Evolutionary conservation across 2,888 invertebrate species (phyloP).

Genomic region (Cyclophora albipunctata): DNA sequence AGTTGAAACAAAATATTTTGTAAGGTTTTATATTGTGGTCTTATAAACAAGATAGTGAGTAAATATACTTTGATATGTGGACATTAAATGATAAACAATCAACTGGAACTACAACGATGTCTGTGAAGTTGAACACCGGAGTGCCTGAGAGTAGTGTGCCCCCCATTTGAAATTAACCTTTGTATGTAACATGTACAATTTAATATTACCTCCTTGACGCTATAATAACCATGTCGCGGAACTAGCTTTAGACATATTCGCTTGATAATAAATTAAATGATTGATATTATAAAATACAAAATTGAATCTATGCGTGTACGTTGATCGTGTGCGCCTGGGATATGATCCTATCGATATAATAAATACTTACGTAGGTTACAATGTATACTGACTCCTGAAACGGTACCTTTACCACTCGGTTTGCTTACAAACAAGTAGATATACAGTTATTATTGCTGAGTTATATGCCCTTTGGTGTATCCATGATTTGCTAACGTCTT

Average conservation of each 20-base stretch:
- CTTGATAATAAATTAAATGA: conserved; percentile 13
- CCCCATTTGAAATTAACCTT: conserved; percentile 18
- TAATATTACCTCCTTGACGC: conserved; percentile 17
- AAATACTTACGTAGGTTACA: conserved; percentile 7
- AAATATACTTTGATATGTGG: too few relatives aligned
- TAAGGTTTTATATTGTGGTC: neutral
- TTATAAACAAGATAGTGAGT: neutral
- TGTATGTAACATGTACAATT: conserved; percentile 16
- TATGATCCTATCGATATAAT: conserved; percentile 12
- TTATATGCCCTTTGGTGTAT: too few relatives aligned
- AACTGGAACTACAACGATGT: conserved; percentile 4
- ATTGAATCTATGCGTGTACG: conserved; percentile 9
- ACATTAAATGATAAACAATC: too few relatives aligned
- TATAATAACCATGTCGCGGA: conserved; percentile 18
- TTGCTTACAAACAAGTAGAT: conserved; percentile 3
- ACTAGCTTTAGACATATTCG: conserved; percentile 15
- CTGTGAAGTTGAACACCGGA: conserved; percentile 7
- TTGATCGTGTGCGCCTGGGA: conserved; percentile 9
- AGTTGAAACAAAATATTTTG: neutral
- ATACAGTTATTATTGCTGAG: neutral
- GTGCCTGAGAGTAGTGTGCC: conserved; percentile 19
- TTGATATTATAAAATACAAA: conserved; percentile 19
- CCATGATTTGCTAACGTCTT: too few relatives aligned
- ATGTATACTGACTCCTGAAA: conserved; percentile 1
- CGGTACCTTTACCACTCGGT: conserved; percentile 6